phyloP scores from a whole-genome alignment of 2,113 vertebrate species.

The Thermophis baileyi region DNA sequence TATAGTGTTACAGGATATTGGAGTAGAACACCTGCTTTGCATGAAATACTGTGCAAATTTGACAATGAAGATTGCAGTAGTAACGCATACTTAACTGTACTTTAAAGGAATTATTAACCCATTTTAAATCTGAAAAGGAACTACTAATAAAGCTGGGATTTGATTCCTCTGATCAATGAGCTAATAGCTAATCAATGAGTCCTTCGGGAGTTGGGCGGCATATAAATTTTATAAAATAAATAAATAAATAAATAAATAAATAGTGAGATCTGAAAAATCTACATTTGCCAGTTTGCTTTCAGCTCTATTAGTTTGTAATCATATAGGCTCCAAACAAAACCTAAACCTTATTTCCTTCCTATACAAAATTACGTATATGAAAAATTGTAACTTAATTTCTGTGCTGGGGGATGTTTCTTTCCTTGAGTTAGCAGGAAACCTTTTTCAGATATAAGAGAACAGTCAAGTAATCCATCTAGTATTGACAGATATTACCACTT shows the following conservation, averaged over 20 bases:
- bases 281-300: neutral
- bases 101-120: neutral
- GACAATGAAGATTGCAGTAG: neutral
- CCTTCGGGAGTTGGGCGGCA: too few relatives aligned
- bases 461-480: neutral
- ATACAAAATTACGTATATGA: neutral
- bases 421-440: neutral
- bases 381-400: neutral
- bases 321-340: neutral
- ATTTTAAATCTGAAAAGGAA: neutral
- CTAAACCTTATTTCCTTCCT: neutral
- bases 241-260: too few relatives aligned
- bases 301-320: neutral
- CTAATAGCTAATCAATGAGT: too few relatives aligned
- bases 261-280: neutral
- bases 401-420: neutral
- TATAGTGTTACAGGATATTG: neutral
- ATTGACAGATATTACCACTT: neutral
- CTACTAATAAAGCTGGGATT: neutral
- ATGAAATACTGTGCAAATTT: neutral
- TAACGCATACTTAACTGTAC: neutral
- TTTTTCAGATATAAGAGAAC: neutral
- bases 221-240: too few relatives aligned
- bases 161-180: neutral
- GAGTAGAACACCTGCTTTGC: neutral